Percentiles rank a stretch among this genome's conserved stretches.
Conservation (phyloP, 2,113 vertebrate genomes). For the Ictalurus punctatus region DNA sequence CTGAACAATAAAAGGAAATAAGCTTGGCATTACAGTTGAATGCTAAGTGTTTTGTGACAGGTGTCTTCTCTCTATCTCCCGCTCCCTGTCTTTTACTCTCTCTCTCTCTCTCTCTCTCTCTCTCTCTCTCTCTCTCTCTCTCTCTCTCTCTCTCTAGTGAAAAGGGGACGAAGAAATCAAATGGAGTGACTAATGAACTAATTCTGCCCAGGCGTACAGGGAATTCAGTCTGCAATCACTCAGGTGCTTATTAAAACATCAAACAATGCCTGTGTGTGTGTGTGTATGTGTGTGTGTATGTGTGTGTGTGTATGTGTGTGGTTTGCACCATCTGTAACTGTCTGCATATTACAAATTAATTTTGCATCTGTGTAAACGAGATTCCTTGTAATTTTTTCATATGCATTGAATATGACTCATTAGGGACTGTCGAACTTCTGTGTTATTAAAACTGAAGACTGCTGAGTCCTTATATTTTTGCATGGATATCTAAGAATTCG, state of each 20-base stretch:
- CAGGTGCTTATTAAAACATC: slow-evolving; percentile 47
- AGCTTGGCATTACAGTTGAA: background rate
- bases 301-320: slow-evolving; percentile 9
- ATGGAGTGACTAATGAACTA: slow-evolving; percentile 49
- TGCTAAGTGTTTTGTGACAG: background rate
- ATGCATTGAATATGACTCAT: slow-evolving; percentile 13
- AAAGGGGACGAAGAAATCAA: slow-evolving; percentile 34
- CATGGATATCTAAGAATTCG: slow-evolving; percentile 7
- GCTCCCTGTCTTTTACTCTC: background rate
- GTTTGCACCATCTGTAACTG: slow-evolving; percentile 5
- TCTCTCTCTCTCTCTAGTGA: slow-evolving; percentile 20
- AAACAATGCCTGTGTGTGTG: slow-evolving; percentile 18
- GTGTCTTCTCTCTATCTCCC: background rate
- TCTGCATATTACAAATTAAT: slow-evolving; percentile 42
- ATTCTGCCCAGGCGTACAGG: slow-evolving; percentile 43
- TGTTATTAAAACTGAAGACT: background rate
- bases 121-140: slow-evolving; percentile 4
- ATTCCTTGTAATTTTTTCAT: slow-evolving; percentile 26
- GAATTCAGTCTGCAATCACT: slow-evolving; percentile 46
- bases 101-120: background rate
- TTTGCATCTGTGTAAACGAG: slow-evolving; percentile 36
- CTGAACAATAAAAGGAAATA: slow-evolving; percentile 23
- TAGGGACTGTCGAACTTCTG: slow-evolving; percentile 6
- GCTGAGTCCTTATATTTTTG: slow-evolving; percentile 1
- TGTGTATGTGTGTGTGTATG: slow-evolving; percentile 15